These are phyloP conservation scores for Pediacus dermestoides DNA, from an alignment of 2,888 invertebrate genomes.

Conservation along the genomic window DNA sequence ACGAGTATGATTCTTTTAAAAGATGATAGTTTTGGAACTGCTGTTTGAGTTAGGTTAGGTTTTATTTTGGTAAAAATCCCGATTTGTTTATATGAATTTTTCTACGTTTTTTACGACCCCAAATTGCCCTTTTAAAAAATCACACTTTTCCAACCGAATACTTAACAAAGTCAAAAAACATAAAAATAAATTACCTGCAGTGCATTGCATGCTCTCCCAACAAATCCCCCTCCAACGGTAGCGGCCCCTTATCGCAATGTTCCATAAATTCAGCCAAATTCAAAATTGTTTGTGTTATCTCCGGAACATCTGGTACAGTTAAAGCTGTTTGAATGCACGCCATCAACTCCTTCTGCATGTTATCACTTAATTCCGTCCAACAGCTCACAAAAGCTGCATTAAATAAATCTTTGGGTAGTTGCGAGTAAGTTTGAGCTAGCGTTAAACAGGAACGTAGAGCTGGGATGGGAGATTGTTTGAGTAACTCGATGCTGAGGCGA, in stretches of 20 bases:
- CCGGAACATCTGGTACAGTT: slow-evolving; percentile 88
- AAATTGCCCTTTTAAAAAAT: no score
- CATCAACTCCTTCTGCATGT: slow-evolving; percentile 72
- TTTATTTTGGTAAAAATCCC: no score
- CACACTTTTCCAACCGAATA: no score
- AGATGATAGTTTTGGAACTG: no score
- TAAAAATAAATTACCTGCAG: slow-evolving; percentile 71
- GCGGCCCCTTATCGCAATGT: slow-evolving; percentile 93
- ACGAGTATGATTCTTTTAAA: no score
- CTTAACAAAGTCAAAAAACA: no score
- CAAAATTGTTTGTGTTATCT: slow-evolving; percentile 92
- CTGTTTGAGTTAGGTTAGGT: no score
- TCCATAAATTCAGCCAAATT: slow-evolving; percentile 99
- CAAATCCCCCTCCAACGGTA: slow-evolving; percentile 83
- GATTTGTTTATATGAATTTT: no score
- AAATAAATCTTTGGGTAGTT: slow-evolving; percentile 92
- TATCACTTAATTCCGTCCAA: slow-evolving; percentile 89
- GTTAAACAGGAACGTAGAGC: slow-evolving; percentile 88
- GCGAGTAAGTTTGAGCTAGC: slow-evolving; percentile 90
- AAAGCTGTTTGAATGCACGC: slow-evolving; percentile 85
- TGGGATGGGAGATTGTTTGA: slow-evolving; percentile 94
- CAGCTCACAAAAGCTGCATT: slow-evolving; percentile 99
- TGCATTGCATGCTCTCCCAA: slow-evolving; percentile 93
- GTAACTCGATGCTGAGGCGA: slow-evolving; percentile 84
- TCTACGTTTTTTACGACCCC: no score